These are phyloP conservation scores for Chloromyia formosa DNA, from an alignment of 2,888 invertebrate genomes.

Conservation along the genomic window DNA sequence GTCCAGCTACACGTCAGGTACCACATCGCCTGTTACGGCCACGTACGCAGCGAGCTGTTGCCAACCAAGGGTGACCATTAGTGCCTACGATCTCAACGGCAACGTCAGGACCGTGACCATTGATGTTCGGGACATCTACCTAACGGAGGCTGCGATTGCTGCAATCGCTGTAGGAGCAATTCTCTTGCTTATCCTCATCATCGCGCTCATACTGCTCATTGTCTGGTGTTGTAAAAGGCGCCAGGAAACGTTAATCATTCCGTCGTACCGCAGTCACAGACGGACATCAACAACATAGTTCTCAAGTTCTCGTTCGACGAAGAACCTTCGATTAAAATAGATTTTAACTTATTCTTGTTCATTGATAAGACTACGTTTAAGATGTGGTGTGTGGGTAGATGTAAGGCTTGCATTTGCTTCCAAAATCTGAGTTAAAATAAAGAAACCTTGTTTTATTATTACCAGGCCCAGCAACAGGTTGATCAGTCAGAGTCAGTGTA, in stretches of 20 bases:
- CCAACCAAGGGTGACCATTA: slow-evolving; percentile 72
- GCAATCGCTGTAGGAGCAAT: slow-evolving; percentile 76
- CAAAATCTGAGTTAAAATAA: slow-evolving; percentile 14
- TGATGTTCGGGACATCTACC: slow-evolving; percentile 67
- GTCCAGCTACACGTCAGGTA: slow-evolving; percentile 73
- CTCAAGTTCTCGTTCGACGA: neutral
- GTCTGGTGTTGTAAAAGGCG: slow-evolving; percentile 70
- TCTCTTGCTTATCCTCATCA: slow-evolving; percentile 70
- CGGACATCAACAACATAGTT: slow-evolving; percentile 56
- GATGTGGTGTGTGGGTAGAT: slow-evolving; percentile 23
- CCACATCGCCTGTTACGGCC: slow-evolving; percentile 71
- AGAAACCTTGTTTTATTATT: neutral
- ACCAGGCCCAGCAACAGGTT: slow-evolving; percentile 40
- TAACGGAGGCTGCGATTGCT: slow-evolving; percentile 68
- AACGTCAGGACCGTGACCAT: slow-evolving; percentile 72
- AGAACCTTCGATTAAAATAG: neutral
- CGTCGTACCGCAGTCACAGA: slow-evolving; percentile 66
- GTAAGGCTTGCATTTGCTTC: slow-evolving; percentile 2
- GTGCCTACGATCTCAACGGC: slow-evolving; percentile 74
- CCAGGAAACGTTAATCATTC: slow-evolving; percentile 69
- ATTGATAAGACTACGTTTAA: neutral
- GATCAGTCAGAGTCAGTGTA: too few relatives aligned
- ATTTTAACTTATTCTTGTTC: slow-evolving; percentile 28
- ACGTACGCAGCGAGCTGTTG: slow-evolving; percentile 79
- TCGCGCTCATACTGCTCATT: slow-evolving; percentile 68